Base-by-base conservation (phyloP, 2,797 vertebrate genomes). In the Erithacus rubecula region DNA sequence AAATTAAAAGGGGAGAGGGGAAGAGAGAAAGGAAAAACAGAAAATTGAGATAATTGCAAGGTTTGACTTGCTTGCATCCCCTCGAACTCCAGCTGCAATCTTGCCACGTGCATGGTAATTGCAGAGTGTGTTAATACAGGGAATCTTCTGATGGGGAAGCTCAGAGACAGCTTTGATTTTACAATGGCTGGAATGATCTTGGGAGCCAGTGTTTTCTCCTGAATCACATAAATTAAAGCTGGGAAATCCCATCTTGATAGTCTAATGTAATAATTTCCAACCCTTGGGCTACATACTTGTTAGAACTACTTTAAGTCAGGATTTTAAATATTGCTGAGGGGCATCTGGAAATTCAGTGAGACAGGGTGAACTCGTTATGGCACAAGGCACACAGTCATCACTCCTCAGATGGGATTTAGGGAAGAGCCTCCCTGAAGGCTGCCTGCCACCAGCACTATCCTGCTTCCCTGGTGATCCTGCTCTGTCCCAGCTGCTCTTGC, bases 31-130 rank as follows among this genome's bases (percentile, higher is more conserved):
- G 30, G 8, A 76, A 72, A 69, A 87, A 37, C 1, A 53, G 56
- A 82, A 95, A 51, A 88, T 21, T 20, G 43, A 75, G 74, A 70
- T 80, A 90, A 81, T 53, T 53, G 60, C 44, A 77, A 77, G 49
- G 39, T 79, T 93, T 90, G 52, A 83, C 63, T 93, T n/a, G 13
- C 41, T 86, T 6, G 3, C 64, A 67, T 51, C 9, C 55, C 55
- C 68, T 44, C 41, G 46, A 19, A 74, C 39, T 76, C 37, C 65
- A 86, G 43, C 59, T 91, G 83, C 84, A 90, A 43, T 60, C 67
- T 65, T 77, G 75, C 60, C 53, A 56, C 2, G 3, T 44, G 43
- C 68, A 36, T 9, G 13, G 79, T 56, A 85, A 81, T 30, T 65
- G 72, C 71, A 88, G 53, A 56, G 55, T 32, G 26, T 67, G 32